Evolutionary conservation across 1,140 invertebrate genomes (phyloP).

Genomic region (Drosophila pseudoobscura): DNA sequence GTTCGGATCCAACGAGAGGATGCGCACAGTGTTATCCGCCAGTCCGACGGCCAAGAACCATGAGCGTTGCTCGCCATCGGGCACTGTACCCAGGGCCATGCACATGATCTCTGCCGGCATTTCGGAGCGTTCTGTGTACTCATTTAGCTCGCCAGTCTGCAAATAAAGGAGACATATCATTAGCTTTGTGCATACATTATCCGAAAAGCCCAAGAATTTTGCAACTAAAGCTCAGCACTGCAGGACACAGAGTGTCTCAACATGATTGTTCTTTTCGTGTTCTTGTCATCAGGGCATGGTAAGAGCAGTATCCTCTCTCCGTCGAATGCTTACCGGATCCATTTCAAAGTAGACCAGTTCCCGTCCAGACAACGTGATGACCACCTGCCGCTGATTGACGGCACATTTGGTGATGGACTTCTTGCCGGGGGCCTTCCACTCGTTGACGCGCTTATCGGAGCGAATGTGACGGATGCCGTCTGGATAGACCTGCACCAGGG

Average conservation of each 20-base stretch:
- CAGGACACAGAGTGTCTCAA: conserved; percentile 83
- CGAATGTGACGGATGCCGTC: conserved; percentile 99
- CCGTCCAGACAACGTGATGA: conserved; percentile 98
- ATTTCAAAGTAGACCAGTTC: conserved; percentile 99
- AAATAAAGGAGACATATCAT: conserved; percentile 56
- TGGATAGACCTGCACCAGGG: conserved; percentile 98
- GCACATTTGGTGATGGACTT: conserved; percentile 99
- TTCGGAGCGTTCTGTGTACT: conserved; percentile 98
- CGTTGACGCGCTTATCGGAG: conserved; percentile 98
- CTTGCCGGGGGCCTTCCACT: conserved; percentile 99
- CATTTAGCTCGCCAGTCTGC: conserved; percentile 98
- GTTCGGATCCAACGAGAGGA: conserved; percentile 98
- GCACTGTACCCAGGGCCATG: conserved; percentile 98
- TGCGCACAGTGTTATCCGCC: conserved; percentile 97
- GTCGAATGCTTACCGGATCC: conserved; percentile 92
- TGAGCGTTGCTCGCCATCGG: conserved; percentile 96
- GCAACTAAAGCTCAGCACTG: conserved; percentile 75
- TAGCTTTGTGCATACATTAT: neutral
- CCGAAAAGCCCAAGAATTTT: neutral
- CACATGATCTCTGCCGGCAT: conserved; percentile 98
- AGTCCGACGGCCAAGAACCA: conserved; percentile 98
- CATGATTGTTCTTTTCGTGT: conserved; percentile 83
- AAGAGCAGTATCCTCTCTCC: no score
- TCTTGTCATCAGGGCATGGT: conserved; percentile 77
- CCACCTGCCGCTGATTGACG: conserved; percentile 99